Evolutionary conservation across 2,888 invertebrate genomes (phyloP), one percentile per base, ranked within the genome.

Genomic region (Eupithecia subumbrata): DNA sequence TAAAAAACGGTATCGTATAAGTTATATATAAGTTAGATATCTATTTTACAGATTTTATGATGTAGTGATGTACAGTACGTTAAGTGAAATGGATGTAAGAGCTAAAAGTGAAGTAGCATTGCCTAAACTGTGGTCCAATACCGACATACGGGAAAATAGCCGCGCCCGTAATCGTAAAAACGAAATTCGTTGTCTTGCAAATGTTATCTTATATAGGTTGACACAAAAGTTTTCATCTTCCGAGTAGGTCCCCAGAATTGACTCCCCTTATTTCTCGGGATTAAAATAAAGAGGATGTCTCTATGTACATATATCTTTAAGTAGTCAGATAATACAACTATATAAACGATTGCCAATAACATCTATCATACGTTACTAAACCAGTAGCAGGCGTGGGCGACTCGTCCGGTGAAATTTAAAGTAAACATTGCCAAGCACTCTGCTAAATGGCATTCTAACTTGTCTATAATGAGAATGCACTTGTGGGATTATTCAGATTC

Each of bases 401-500:
- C 82, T 82, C 89, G 88, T 86, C 86, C 84, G 88, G 92, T 89
- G 92, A 93, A 92, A 93, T 89, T 90, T 89, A 87, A 84, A 86
- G 83, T 87, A 91, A 92, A 90, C 88, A 88, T 75, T 76, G 73
- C 80, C 75, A 75, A 76, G 78, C 73, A 60, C 67, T 72, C 45
- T 69, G 45, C 40, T 73, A 76, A 77, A 76, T 75, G 71, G 73
- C 76, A 48, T 71, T 60, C 69, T 78, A 72, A 79, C 77, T 75
- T 78, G 68, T 64, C 60, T 63, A 4, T 43, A 68, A 68, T 45
- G 68, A 68, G 66, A 40, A 37, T 67, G 66, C 66, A 37, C 34
- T 34, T 60, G 22, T 56, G 60, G 60, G 64, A 34, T 64, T 64
- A 64, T 64, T 64, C 30, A 16, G 64, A 64, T 64, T 64, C 64